Conservation (phyloP, 2,113 vertebrate genomes). For the Syngnathoides biaculeatus region DNA sequence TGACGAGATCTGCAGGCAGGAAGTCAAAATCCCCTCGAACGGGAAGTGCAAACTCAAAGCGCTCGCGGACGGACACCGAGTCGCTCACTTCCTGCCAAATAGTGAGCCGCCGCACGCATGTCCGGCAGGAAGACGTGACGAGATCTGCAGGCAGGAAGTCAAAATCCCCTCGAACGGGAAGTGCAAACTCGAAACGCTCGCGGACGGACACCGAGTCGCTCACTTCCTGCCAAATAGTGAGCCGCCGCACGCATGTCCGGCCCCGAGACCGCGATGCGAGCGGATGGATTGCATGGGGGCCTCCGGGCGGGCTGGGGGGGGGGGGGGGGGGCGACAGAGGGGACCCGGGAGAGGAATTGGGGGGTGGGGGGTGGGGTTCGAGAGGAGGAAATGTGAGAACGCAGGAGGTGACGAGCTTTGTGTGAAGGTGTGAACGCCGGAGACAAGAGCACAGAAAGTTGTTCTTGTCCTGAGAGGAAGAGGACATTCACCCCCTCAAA, state of each 20-base stretch:
- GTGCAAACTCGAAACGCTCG: too few species aligned
- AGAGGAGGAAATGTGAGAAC: constrained; percentile 61
- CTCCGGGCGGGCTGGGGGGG: background rate
- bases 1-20: background rate
- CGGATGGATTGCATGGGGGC: background rate
- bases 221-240: background rate
- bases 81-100: background rate
- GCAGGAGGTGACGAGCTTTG: constrained; percentile 66
- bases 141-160: background rate
- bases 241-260: background rate
- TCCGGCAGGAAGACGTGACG: too few species aligned
- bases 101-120: background rate
- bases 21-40: background rate
- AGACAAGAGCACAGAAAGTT: constrained; percentile 50
- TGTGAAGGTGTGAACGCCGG: constrained; percentile 65
- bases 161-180: background rate
- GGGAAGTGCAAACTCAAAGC: too few species aligned
- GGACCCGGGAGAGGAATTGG: background rate
- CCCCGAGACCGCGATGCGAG: background rate
- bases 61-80: too few species aligned
- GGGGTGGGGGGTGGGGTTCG: background rate
- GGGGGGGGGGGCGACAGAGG: background rate
- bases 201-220: too few species aligned
- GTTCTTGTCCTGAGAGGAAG: constrained; percentile 56
- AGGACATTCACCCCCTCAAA: constrained; percentile 42